These are phyloP conservation scores for Penaeus monodon DNA, from an alignment of 2,888 invertebrate genomes.

Conservation along the genomic window DNA sequence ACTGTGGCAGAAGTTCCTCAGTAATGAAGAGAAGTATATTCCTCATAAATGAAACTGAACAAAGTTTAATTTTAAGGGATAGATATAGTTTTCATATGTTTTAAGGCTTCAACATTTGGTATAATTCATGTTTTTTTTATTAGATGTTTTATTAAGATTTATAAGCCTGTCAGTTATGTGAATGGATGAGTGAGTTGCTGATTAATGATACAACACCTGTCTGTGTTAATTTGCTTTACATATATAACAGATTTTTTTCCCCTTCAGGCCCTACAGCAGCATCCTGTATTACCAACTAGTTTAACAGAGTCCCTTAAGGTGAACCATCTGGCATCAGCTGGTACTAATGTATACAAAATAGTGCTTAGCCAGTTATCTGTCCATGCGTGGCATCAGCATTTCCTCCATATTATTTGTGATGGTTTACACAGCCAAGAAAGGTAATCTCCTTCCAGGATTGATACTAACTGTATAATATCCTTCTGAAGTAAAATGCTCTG, in stretches of 20 bases:
- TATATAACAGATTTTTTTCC: not conserved
- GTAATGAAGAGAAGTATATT: too few species aligned
- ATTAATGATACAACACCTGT: too few species aligned
- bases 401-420: conserved; percentile 20
- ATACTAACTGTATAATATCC: not conserved
- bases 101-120: too few species aligned
- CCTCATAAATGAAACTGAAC: too few species aligned
- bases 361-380: conserved; percentile 14
- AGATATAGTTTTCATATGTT: too few species aligned
- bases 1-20: too few species aligned
- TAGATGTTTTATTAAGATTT: too few species aligned
- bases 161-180: too few species aligned
- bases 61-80: too few species aligned
- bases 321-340: conserved; percentile 46
- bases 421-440: conserved; percentile 36
- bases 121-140: too few species aligned
- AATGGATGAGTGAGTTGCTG: too few species aligned
- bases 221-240: too few species aligned
- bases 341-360: conserved; percentile 47
- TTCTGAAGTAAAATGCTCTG: not conserved
- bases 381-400: conserved; percentile 27
- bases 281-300: conserved; percentile 31
- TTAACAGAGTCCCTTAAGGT: conserved; percentile 25
- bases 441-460: conserved; percentile 4
- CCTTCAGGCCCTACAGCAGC: conserved; percentile 22